A percentile compares a stretch with the other conserved stretches of the same genome.
These are phyloP conservation scores for Osmoderma eremita DNA, from an alignment of 2,888 invertebrate genomes.

Conservation along the genomic window DNA sequence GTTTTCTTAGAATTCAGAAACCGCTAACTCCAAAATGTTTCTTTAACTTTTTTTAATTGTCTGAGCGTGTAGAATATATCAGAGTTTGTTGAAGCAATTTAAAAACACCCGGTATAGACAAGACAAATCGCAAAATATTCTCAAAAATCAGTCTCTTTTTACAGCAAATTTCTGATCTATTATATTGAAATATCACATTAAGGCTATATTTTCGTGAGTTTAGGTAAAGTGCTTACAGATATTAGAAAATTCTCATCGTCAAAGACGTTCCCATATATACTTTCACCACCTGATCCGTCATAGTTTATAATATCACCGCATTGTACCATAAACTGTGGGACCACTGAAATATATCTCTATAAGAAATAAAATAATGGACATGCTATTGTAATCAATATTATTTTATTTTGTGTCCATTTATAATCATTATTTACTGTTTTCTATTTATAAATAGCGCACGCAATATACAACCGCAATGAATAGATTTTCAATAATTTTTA, in stretches of 20 bases:
- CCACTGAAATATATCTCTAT: slow-evolving; percentile 66
- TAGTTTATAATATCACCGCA: slow-evolving; percentile 82
- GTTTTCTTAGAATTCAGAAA: too few species aligned
- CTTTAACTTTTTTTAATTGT: too few species aligned
- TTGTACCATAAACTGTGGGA: slow-evolving; percentile 90
- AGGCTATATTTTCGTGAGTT: background rate
- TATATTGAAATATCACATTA: too few species aligned
- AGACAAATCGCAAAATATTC: too few species aligned
- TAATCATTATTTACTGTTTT: background rate
- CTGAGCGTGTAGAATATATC: too few species aligned
- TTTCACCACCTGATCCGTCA: slow-evolving; percentile 91
- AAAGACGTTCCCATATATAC: slow-evolving; percentile 91
- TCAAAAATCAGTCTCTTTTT: too few species aligned
- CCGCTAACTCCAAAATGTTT: too few species aligned
- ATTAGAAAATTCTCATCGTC: slow-evolving; percentile 88
- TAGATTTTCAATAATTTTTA: slow-evolving; percentile 8
- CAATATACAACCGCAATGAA: background rate
- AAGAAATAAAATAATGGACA: too few species aligned
- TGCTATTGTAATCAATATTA: background rate
- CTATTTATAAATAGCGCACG: background rate
- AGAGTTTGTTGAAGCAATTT: too few species aligned
- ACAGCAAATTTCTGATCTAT: too few species aligned
- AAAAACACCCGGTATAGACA: too few species aligned
- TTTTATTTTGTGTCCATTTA: background rate
- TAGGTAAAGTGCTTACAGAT: slow-evolving; percentile 35